Conservation (phyloP, 2,888 invertebrate genomes). For the Carabus problematicus region DNA sequence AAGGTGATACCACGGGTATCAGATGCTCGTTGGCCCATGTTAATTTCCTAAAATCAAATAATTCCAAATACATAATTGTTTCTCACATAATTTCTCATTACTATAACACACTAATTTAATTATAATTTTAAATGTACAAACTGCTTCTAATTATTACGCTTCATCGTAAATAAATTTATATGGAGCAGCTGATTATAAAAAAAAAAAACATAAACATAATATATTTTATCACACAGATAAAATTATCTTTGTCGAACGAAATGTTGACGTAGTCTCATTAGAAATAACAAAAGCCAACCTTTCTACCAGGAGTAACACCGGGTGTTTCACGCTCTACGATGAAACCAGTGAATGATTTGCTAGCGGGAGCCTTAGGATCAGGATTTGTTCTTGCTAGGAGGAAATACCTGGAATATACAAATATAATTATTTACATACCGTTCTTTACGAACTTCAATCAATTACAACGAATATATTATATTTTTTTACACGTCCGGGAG, state of each 20-base stretch:
- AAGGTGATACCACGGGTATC: constrained; percentile 76
- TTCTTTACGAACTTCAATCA: background rate
- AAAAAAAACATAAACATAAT: background rate
- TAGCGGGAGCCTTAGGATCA: constrained; percentile 85
- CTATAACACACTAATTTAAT: background rate
- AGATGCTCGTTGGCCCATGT: constrained; percentile 78
- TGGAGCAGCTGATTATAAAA: too few relatives aligned
- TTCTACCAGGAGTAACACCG: constrained; percentile 71
- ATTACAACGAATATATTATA: too few relatives aligned
- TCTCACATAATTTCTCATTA: constrained; percentile 7
- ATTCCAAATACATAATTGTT: too few relatives aligned
- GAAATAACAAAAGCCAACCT: constrained; percentile 58
- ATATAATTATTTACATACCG: background rate
- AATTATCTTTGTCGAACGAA: background rate
- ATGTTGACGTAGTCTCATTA: background rate
- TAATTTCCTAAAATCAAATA: constrained; percentile 64
- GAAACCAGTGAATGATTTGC: constrained; percentile 78
- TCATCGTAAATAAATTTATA: too few relatives aligned
- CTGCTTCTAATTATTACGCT: too few relatives aligned
- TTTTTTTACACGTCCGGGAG: too few relatives aligned
- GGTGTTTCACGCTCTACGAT: constrained; percentile 72
- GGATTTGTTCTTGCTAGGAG: constrained; percentile 88
- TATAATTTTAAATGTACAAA: background rate
- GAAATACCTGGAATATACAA: constrained; percentile 60
- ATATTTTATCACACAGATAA: background rate